Evolutionary conservation across 2,797 vertebrate genomes (phyloP).

Genomic region (Pseudocheirus occidentalis): DNA sequence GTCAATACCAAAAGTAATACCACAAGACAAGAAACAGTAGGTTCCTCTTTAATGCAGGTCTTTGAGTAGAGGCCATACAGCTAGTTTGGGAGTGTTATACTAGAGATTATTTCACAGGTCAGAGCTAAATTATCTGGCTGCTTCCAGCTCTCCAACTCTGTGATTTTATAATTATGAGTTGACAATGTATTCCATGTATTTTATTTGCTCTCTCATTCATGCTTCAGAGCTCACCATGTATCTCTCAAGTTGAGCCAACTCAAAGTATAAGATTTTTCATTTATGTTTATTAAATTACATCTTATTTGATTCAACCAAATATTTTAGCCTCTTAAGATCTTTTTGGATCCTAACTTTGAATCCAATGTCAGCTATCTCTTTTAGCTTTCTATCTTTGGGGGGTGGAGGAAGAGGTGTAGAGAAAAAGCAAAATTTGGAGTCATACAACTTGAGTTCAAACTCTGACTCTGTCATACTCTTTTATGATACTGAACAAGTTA

Average conservation of each 20-base stretch:
- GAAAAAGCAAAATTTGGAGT: background rate
- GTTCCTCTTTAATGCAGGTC: background rate
- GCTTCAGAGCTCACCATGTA: background rate
- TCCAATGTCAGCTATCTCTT: background rate
- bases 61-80: background rate
- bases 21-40: background rate
- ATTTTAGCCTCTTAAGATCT: background rate
- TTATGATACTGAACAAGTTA: background rate
- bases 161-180: background rate
- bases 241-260: background rate
- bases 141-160: background rate
- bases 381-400: background rate
- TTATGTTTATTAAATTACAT: background rate
- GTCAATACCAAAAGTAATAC: background rate
- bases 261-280: background rate
- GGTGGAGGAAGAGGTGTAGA: background rate
- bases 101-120: background rate
- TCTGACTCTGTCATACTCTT: background rate
- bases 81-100: background rate
- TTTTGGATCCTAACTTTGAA: background rate
- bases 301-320: background rate
- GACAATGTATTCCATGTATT: background rate
- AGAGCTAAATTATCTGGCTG: background rate
- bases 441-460: background rate
- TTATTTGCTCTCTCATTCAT: background rate